phyloP scores from a whole-genome alignment of 2,888 invertebrate genomes.

The Drosophila anceps region DNA sequence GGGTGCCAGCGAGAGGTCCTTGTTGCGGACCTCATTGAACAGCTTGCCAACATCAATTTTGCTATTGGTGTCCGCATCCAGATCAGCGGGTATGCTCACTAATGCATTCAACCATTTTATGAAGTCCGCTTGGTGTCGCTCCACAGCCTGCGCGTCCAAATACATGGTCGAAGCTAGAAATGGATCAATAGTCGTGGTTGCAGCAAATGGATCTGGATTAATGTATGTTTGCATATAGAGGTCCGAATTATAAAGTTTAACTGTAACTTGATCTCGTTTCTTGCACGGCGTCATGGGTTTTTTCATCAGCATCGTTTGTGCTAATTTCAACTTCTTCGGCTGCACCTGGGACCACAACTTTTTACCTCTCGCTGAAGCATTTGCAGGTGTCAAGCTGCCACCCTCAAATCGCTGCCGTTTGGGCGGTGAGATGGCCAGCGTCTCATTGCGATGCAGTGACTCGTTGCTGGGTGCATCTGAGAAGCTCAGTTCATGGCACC shows the following conservation, averaged over 20 bases:
- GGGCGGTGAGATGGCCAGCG: conserved; percentile 81
- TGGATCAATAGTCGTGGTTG: conserved; percentile 88
- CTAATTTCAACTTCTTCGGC: conserved; percentile 76
- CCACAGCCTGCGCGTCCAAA: conserved; percentile 89
- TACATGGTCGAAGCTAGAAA: conserved; percentile 89
- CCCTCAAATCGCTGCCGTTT: conserved; percentile 80
- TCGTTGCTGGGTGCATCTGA: conserved; percentile 70
- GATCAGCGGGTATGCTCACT: conserved; percentile 90
- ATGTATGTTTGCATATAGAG: conserved; percentile 84
- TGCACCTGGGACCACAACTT: conserved; percentile 75
- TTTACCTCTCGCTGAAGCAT: conserved; percentile 52
- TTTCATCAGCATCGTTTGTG: conserved; percentile 74
- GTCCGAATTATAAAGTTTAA: conserved; percentile 83
- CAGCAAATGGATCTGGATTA: conserved; percentile 86
- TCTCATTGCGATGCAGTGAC: conserved; percentile 51
- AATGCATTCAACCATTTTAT: conserved; percentile 93
- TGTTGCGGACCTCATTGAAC: conserved; percentile 90
- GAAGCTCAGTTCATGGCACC: conserved; percentile 73
- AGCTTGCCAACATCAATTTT: conserved; percentile 90
- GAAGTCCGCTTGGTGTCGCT: conserved; percentile 89
- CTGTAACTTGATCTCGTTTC: conserved; percentile 60
- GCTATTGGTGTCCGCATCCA: conserved; percentile 88
- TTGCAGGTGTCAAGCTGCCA: conserved; percentile 43
- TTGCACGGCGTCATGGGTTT: conserved; percentile 80
- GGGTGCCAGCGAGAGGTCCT: conserved; percentile 89